Evolutionary conservation across 2,797 vertebrate genomes (phyloP).

Genomic region (Sphaeramia orbicularis): DNA sequence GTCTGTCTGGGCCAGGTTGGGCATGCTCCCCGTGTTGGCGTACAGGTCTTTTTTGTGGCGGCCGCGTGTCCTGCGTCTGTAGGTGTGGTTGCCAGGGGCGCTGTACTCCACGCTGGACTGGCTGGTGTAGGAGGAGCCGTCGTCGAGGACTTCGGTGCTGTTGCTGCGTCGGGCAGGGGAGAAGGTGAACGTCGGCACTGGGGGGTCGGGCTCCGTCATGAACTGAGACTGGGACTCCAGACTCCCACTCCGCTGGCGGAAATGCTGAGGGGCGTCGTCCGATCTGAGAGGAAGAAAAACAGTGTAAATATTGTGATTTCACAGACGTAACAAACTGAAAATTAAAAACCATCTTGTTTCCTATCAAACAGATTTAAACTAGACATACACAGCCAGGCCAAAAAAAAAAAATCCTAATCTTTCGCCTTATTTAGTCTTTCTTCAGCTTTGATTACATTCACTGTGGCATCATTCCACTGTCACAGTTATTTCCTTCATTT

Average conservation of each 20-base stretch:
- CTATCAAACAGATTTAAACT: too few species aligned
- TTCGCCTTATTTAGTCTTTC: too few species aligned
- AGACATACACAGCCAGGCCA: too few species aligned
- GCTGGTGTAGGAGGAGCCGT: constrained; percentile 94
- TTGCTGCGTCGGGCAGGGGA: constrained; percentile 91
- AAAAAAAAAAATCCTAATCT: too few species aligned
- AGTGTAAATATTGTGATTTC: too few species aligned
- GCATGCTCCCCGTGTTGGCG: constrained; percentile 94
- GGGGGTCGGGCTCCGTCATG: constrained; percentile 79
- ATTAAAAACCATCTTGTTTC: too few species aligned
- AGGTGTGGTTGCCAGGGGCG: constrained; percentile 78
- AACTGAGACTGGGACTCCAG: constrained; percentile 90
- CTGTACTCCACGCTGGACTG: constrained; percentile 93
- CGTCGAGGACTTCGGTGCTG: constrained; percentile 94
- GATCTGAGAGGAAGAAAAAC: constrained; percentile 71
- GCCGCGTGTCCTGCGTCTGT: constrained; percentile 86
- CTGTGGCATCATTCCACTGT: too few species aligned
- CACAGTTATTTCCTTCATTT: too few species aligned
- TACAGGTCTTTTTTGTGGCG: constrained; percentile 90
- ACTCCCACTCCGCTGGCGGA: constrained; percentile 93
- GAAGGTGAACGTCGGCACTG: constrained; percentile 80
- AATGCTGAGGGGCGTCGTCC: constrained; percentile 87
- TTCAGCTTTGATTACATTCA: too few species aligned
- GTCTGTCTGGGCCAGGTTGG: constrained; percentile 88
- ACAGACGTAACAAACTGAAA: too few species aligned